phyloP scores from a whole-genome alignment of 1,140 invertebrate genomes.

The Helicoverpa armigera region DNA sequence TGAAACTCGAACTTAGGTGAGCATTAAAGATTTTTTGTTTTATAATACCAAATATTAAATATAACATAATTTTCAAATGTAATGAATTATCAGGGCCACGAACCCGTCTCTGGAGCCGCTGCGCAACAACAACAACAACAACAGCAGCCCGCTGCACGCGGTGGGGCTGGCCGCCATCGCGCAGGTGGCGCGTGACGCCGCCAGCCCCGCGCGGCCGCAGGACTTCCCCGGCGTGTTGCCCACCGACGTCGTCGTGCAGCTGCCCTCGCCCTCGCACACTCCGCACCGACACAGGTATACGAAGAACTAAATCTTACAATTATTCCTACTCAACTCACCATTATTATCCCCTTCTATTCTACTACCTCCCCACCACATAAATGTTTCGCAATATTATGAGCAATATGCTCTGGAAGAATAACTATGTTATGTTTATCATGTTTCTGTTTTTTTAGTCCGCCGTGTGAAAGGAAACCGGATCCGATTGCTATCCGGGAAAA shows the following conservation, averaged over 20 bases:
- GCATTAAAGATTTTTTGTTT: not conserved
- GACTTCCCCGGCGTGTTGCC: slow-evolving; percentile 85
- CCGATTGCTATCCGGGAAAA: slow-evolving; percentile 71
- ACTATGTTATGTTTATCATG: not conserved
- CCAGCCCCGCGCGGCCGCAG: slow-evolving; percentile 80
- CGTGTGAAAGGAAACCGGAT: slow-evolving; percentile 74
- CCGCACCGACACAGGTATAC: slow-evolving; percentile 58
- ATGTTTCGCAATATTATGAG: too few species aligned
- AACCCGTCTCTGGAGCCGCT: slow-evolving; percentile 72
- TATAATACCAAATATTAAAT: not conserved
- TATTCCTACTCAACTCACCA: too few species aligned
- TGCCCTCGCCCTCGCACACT: slow-evolving; percentile 77
- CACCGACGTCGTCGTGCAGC: slow-evolving; percentile 82
- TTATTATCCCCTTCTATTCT: too few species aligned
- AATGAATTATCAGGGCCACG: slow-evolving; percentile 61
- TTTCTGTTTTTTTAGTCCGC: slow-evolving; percentile 65
- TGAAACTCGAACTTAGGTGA: slow-evolving; percentile 84
- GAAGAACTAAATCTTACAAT: too few species aligned
- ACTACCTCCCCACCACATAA: too few species aligned
- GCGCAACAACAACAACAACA: slow-evolving; percentile 85
- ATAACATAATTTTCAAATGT: not conserved
- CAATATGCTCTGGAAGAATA: too few species aligned
- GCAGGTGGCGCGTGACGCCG: slow-evolving; percentile 84
- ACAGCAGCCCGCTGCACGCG: slow-evolving; percentile 86
- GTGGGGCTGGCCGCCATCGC: slow-evolving; percentile 89